These are phyloP conservation scores for Parascotia fuliginaria DNA, from an alignment of 2,888 invertebrate species.

Conservation along the genomic window DNA sequence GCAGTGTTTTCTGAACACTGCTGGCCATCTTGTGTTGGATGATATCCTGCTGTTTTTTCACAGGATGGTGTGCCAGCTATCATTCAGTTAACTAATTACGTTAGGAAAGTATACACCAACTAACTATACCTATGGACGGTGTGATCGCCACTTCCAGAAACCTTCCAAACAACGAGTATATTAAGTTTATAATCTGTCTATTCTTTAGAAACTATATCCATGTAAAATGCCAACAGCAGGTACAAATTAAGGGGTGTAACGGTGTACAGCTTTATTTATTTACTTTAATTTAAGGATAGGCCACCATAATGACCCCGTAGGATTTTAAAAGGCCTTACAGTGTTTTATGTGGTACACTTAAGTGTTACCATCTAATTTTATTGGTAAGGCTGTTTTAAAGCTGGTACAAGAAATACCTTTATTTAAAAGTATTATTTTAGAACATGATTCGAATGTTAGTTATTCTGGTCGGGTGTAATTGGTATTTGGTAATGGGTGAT, in stretches of 20 bases:
- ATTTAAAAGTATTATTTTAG: neutral
- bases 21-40: too few species aligned
- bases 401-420: neutral
- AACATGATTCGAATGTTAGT: neutral
- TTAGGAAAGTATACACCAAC: too few species aligned
- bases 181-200: neutral
- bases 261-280: constrained; percentile 72
- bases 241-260: constrained; percentile 69
- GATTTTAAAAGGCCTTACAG: constrained; percentile 51
- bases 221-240: constrained; percentile 55
- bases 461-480: too few species aligned
- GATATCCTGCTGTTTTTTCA: too few species aligned
- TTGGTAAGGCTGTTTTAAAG: neutral
- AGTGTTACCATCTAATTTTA: constrained; percentile 7
- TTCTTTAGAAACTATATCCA: constrained; percentile 37
- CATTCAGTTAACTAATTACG: too few species aligned
- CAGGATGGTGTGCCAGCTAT: too few species aligned
- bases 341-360: constrained; percentile 23
- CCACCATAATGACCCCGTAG: constrained; percentile 63
- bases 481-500: too few species aligned
- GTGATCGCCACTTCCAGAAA: too few species aligned
- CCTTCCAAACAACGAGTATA: too few species aligned
- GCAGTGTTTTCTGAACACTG: too few species aligned
- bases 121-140: too few species aligned
- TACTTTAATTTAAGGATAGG: constrained; percentile 69